Evolutionary conservation across 2,888 invertebrate species (phyloP).

Genomic region (Polymixis flavicincta): DNA sequence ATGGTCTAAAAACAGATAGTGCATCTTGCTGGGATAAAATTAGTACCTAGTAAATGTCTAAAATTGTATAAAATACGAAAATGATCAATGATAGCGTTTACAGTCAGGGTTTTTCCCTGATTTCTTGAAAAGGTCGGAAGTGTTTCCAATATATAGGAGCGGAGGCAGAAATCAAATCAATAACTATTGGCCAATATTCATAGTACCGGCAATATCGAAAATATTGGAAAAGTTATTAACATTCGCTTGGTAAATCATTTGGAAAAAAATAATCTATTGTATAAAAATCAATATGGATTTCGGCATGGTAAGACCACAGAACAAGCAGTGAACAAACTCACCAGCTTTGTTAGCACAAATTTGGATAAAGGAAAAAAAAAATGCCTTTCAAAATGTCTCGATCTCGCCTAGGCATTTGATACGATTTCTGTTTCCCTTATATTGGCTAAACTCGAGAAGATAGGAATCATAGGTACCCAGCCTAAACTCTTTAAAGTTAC

Average conservation of each 20-base stretch:
- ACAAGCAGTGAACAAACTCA: too few species aligned
- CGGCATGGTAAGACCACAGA: too few species aligned
- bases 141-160: slow-evolving; percentile 5
- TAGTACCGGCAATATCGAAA: not conserved
- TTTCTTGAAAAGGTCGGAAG: slow-evolving; percentile 1
- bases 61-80: slow-evolving; percentile 4
- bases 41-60: not conserved
- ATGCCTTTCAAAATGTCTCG: not conserved
- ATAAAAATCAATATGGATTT: too few species aligned
- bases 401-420: not conserved
- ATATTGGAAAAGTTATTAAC: not conserved
- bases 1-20: not conserved
- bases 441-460: not conserved
- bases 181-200: not conserved
- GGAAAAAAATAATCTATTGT: too few species aligned
- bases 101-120: not conserved
- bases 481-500: too few species aligned
- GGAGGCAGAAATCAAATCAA: slow-evolving; percentile 1
- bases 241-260: not conserved
- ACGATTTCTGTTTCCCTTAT: slow-evolving; percentile 8
- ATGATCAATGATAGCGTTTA: slow-evolving; percentile 1
- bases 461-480: not conserved
- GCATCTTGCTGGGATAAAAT: slow-evolving; percentile 2
- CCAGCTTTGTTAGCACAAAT: too few species aligned
- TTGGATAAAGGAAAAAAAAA: too few species aligned